Evolutionary conservation across 2,888 invertebrate genomes (phyloP), one percentile per base, ranked within the genome.

Genomic region (Xiphydria camelus): DNA sequence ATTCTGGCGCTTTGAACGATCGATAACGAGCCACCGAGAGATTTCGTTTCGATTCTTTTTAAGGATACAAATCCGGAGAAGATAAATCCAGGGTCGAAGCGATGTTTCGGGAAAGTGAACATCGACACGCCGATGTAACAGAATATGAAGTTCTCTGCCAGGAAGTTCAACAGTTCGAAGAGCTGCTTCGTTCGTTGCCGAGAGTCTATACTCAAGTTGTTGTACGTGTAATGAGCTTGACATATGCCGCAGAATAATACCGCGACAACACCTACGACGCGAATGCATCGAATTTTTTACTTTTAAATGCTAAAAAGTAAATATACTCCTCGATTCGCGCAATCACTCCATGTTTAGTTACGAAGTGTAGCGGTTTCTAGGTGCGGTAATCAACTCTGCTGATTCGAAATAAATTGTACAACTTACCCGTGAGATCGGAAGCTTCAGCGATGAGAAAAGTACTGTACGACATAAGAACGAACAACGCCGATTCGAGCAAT

Each of bases 141-240:
- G 79, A 98, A 98, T 67, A 98, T 97, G 77, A 98, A 98, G 78
- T 96, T 97, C 74, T 98, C 98, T 0, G 96, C 93, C 55, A 98
- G 79, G 77, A 98, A 98, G 79, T 96, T 97, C 53, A 97, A 82
- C 63, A 97, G 38, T 60, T 76, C 66, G 63, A 78, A 70, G 10
- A 74, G 49, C 63, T 78, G 61, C 68, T 79, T 63, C 64, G 80
- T 73, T 57, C 77, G 44, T 52, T 81, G 62, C 50, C 80, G 56
- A 67, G 80, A 73, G 73, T 80, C 69, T 64, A 77, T 57, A 49
- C 73, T 70, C 51, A 75, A 50, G 49, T 74, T 69, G 49, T 98
- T 97, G 79, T 93, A 97, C 0, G 98, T 99, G 76, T 99, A 99
- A 78, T 99, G 98, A 14, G 98, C 98, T 78, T 99, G 98, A 70